Base-by-base conservation (phyloP, 2,888 invertebrate species). In the Drosophila pegasa region DNA sequence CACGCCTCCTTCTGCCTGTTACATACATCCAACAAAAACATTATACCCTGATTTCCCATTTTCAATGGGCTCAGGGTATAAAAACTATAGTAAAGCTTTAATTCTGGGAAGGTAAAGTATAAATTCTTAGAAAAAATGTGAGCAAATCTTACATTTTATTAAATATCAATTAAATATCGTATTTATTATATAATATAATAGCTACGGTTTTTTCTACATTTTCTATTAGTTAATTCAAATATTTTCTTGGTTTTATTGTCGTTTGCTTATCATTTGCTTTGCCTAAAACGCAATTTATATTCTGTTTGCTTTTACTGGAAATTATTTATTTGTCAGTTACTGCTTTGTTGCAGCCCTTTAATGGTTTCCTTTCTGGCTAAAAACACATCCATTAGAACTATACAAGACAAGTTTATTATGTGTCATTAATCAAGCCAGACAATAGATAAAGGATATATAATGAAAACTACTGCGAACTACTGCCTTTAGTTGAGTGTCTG, bases 391-490 rank as follows among this genome's bases (percentile, higher is more conserved):
- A 67, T 75, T 56, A 45, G 22, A 57, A 16, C 40, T 31, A 35
- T 6, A 18, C 25, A 43, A 35, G 48, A 45, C 45, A 45, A 52
- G 38, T 71, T 72, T 76, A 61, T 71, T 72, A 20, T 66, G 58
- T 47, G 47, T 55, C 77, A 74, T 74, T 77, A 77, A 77, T 77
- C 74, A 77, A 51, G 8, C n/a, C 25, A 27, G 16, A 72, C 63
- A 66, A 77, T 47, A 38, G 64, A 37, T 50, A 76, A 57, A 47
- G 50, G 35, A 51, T 47, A 27, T 52, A 38, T 27, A 47, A 45
- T 40, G 22, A 18, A 35, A 31, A 38, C 33, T 55, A 56, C 20
- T 33, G 52, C 45, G 37, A 33, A 50, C 37, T 14, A 50, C 37
- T 14, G 20, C n/a, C 43, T 40, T 35, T 33, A 25, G 38, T 45